Percentiles rank a stretch among this genome's conserved stretches.
Evolutionary conservation across 1,140 invertebrate genomes (phyloP).

Genomic region (Drosophila parabipectinata): DNA sequence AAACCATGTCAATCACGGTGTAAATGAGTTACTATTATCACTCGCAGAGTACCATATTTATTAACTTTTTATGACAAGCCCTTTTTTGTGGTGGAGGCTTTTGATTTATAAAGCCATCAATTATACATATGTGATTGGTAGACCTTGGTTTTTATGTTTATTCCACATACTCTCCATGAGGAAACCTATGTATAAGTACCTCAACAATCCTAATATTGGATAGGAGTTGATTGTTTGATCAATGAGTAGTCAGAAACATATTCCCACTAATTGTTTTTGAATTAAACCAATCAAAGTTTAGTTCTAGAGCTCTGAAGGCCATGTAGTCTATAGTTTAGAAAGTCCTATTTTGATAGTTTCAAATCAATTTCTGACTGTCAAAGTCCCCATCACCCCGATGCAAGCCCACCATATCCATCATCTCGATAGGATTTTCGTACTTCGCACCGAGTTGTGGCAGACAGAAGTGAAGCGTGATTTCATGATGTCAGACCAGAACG

Average conservation of each 20-base stretch:
- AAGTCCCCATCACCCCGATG: neutral
- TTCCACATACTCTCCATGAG: too few relatives aligned
- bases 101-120: neutral
- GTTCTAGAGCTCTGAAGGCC: neutral
- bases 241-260: too few relatives aligned
- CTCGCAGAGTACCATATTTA: neutral
- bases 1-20: neutral
- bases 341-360: neutral
- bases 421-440: constrained; percentile 13
- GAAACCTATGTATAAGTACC: too few relatives aligned
- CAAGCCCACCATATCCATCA: constrained; percentile 12
- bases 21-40: constrained; percentile 7
- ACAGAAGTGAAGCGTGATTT: constrained; percentile 35
- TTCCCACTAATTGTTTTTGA: too few relatives aligned
- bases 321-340: too few relatives aligned
- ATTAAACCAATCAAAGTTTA: neutral
- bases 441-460: constrained; percentile 6
- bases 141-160: too few relatives aligned
- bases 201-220: too few relatives aligned
- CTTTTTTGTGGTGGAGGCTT: neutral
- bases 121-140: too few relatives aligned
- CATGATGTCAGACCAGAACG: constrained; percentile 27
- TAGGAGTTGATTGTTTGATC: too few relatives aligned
- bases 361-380: constrained; percentile 1
- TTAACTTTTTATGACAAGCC: neutral